Evolutionary conservation across 2,113 vertebrate species (phyloP).

Genomic region (Naja naja): DNA sequence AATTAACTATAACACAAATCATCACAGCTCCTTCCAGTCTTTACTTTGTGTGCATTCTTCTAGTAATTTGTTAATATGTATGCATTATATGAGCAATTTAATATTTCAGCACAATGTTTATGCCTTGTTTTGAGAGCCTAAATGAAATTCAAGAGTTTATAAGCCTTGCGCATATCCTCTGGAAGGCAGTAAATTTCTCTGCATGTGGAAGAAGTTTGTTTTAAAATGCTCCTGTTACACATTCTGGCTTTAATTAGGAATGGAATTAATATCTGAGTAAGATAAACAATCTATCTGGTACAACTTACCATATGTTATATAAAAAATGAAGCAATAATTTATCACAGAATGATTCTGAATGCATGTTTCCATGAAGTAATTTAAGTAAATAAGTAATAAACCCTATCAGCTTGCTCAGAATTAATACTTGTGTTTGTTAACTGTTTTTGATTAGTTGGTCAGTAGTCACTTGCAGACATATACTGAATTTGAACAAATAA

Average conservation of each 20-base stretch:
- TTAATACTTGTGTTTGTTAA: neutral
- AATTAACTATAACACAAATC: neutral
- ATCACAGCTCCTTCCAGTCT: neutral
- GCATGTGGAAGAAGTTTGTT: neutral
- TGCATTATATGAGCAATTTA: neutral
- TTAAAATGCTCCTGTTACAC: neutral
- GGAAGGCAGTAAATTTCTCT: neutral
- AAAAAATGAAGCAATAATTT: neutral
- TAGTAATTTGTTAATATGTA: slow-evolving; percentile 8
- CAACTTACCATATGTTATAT: neutral
- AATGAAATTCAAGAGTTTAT: neutral
- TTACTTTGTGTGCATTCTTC: neutral
- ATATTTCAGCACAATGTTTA: neutral
- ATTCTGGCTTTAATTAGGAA: neutral
- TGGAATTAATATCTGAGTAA: slow-evolving; percentile 6
- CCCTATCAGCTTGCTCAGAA: neutral
- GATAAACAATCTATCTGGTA: neutral
- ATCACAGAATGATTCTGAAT: neutral
- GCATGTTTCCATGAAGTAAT: neutral
- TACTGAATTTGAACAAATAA: neutral
- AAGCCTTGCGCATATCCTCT: neutral
- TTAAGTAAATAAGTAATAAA: neutral
- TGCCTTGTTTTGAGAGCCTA: neutral
- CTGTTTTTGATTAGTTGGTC: neutral
- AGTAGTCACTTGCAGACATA: neutral